phyloP scores from a whole-genome alignment of 2,113 vertebrate genomes.

The Hypocryptadius cinnamomeus region DNA sequence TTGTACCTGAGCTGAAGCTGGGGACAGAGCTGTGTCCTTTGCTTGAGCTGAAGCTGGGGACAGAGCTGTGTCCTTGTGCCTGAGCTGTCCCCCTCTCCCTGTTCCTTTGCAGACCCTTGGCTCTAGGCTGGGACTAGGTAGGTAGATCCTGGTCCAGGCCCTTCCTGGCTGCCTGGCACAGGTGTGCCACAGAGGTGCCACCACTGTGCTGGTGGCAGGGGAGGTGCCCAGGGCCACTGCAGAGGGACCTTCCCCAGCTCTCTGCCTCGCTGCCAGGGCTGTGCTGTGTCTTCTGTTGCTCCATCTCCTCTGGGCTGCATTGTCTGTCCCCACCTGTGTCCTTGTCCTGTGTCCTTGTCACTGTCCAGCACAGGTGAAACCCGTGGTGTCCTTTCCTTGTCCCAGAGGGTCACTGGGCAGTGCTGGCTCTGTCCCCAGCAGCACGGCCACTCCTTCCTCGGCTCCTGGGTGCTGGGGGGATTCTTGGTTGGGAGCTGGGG shows the following conservation, averaged over 20 bases:
- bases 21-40: background rate
- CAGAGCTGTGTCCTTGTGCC: background rate
- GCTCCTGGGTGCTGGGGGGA: background rate
- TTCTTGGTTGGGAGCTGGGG: background rate
- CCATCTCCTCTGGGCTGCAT: background rate
- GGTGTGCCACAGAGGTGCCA: background rate
- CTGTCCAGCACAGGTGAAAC: background rate
- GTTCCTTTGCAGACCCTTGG: background rate
- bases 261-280: background rate
- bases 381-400: background rate
- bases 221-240: background rate
- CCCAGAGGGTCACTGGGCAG: background rate
- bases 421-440: background rate
- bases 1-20: background rate
- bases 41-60: background rate
- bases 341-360: background rate
- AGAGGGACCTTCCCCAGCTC: background rate
- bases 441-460: background rate
- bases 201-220: background rate
- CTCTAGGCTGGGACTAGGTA: background rate
- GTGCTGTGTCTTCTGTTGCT: background rate
- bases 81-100: background rate
- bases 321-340: background rate
- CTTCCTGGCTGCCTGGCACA: background rate
- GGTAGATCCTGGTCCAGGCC: background rate